Evolutionary conservation across 2,797 vertebrate genomes (phyloP).

Genomic region (Lates japonicus): DNA sequence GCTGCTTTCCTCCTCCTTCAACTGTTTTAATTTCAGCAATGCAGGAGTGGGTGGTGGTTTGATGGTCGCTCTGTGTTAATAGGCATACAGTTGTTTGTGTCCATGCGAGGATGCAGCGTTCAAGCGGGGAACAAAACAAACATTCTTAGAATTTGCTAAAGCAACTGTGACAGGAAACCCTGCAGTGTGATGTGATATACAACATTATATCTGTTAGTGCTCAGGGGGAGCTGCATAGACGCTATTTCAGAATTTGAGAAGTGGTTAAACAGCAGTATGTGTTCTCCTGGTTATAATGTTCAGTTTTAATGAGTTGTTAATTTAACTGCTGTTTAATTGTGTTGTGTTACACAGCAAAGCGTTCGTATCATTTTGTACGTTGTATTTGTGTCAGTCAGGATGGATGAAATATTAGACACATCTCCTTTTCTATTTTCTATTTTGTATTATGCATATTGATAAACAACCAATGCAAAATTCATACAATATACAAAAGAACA

Average conservation of each 20-base stretch:
- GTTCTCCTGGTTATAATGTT: conserved; percentile 7
- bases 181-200: not conserved
- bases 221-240: conserved; percentile 9
- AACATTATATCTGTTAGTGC: not conserved
- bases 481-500: not conserved
- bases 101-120: not conserved
- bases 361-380: not conserved
- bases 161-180: not conserved
- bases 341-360: too few species aligned
- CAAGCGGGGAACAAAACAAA: not conserved
- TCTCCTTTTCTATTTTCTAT: not conserved
- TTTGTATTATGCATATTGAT: not conserved
- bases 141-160: not conserved
- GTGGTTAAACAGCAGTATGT: not conserved
- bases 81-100: not conserved
- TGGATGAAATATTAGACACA: not conserved
- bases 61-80: not conserved
- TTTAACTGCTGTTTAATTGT: too few species aligned
- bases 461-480: not conserved
- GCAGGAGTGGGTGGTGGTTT: not conserved
- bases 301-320: not conserved
- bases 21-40: not conserved
- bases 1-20: not conserved
- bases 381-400: not conserved
- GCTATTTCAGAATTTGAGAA: not conserved